Conservation (phyloP, 2,797 vertebrate species). For the Huso huso region DNA sequence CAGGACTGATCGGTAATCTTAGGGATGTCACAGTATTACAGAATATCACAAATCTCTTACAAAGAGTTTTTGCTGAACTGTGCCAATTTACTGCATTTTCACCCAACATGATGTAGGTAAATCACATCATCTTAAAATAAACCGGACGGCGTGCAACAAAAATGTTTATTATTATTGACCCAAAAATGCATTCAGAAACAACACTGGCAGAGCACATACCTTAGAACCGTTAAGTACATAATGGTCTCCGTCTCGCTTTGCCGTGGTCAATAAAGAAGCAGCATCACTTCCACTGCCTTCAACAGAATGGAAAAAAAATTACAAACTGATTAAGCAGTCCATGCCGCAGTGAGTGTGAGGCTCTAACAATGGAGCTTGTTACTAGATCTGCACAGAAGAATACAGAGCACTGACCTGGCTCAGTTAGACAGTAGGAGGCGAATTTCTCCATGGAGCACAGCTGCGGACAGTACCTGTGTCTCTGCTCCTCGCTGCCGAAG, state of each 20-base stretch:
- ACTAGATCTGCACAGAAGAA: no score
- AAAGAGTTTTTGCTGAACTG: no score
- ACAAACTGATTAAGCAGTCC: neutral
- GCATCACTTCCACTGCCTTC: conserved; percentile 91
- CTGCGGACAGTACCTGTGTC: conserved; percentile 73
- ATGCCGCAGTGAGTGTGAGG: neutral
- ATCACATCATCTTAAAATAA: no score
- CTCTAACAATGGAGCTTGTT: neutral
- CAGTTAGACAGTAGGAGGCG: conserved; percentile 93
- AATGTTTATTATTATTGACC: no score
- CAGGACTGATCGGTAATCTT: no score
- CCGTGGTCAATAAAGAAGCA: conserved; percentile 81
- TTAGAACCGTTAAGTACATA: conserved; percentile 90
- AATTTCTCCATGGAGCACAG: conserved; percentile 90
- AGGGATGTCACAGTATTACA: no score
- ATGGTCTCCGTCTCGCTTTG: conserved; percentile 69
- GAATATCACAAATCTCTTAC: no score
- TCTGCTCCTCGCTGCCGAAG: conserved; percentile 78
- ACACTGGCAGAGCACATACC: conserved; percentile 47
- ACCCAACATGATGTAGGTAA: no score
- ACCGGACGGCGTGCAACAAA: no score
- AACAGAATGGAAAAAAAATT: conserved; percentile 1
- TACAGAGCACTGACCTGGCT: conserved; percentile 70
- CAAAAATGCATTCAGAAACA: no score
- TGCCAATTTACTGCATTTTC: no score